Conservation (phyloP, 2,888 invertebrate species). For the Diadegma fenestrale region DNA sequence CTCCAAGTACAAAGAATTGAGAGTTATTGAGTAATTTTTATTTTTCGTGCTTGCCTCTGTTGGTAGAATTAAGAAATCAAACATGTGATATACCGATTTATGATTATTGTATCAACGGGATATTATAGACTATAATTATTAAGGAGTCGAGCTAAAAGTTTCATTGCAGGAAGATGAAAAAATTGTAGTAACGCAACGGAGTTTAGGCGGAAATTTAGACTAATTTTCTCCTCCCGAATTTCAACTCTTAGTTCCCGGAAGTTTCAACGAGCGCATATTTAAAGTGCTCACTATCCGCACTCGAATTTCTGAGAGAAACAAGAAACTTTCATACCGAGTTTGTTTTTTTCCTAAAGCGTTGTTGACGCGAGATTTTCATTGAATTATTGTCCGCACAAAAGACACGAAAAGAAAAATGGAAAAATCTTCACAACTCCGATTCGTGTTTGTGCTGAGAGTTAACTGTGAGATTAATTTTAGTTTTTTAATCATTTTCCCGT, state of each 20-base stretch:
- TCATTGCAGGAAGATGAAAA: background rate
- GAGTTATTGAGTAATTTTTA: background rate
- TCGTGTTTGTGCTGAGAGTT: slow-evolving; percentile 9
- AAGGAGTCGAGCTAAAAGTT: background rate
- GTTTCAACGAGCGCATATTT: too few relatives aligned
- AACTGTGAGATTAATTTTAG: slow-evolving; percentile 55
- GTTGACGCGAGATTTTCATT: background rate
- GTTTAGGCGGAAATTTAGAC: background rate
- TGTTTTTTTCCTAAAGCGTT: background rate
- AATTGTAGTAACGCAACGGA: background rate
- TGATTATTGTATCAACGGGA: slow-evolving; percentile 49
- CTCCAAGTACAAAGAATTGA: background rate
- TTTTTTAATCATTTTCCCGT: slow-evolving; percentile 36
- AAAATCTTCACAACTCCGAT: slow-evolving; percentile 6
- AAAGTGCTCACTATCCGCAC: too few relatives aligned
- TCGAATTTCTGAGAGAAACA: background rate
- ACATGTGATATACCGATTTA: slow-evolving; percentile 62
- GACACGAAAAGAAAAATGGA: background rate
- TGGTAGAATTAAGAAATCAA: slow-evolving; percentile 31
- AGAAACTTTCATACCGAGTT: background rate
- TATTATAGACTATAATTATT: slow-evolving; percentile 25
- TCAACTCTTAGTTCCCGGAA: too few relatives aligned
- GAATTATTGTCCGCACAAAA: background rate
- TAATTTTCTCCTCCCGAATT: too few relatives aligned
- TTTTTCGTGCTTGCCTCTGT: background rate